phyloP scores from a whole-genome alignment of 2,888 invertebrate genomes.

The Macrosoma leucophasiata region DNA sequence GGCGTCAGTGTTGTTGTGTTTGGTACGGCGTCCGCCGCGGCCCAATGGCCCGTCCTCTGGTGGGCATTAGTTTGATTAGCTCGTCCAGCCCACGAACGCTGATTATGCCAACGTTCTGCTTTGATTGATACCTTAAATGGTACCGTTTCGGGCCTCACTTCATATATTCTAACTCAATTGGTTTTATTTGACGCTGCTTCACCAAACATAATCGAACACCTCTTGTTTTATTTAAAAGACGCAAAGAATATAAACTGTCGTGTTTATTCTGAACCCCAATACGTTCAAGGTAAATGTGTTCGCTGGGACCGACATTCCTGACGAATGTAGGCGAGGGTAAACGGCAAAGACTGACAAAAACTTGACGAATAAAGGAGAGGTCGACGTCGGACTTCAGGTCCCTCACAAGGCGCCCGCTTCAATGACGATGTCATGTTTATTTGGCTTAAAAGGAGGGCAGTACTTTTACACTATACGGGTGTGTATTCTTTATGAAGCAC shows the following conservation, averaged over 20 bases:
- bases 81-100: too few species aligned
- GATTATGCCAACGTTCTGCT: not conserved
- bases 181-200: too few species aligned
- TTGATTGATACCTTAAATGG: not conserved
- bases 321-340: constrained; percentile 47
- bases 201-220: too few species aligned
- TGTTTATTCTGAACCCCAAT: constrained; percentile 40
- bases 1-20: not conserved
- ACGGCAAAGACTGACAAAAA: constrained; percentile 55
- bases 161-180: too few species aligned
- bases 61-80: not conserved
- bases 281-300: constrained; percentile 50
- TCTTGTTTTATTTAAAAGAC: constrained; percentile 15
- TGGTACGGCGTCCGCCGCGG: not conserved
- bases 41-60: too few species aligned
- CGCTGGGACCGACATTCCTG: constrained; percentile 42
- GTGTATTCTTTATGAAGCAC: constrained; percentile 38
- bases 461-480: constrained; percentile 38
- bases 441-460: constrained; percentile 57
- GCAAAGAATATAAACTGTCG: constrained; percentile 25
- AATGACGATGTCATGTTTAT: constrained; percentile 69
- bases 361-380: constrained; percentile 56
- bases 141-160: constrained; percentile 1
- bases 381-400: constrained; percentile 46
- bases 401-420: constrained; percentile 45